Conservation (phyloP, 2,797 vertebrate genomes). For the Masticophis lateralis region DNA sequence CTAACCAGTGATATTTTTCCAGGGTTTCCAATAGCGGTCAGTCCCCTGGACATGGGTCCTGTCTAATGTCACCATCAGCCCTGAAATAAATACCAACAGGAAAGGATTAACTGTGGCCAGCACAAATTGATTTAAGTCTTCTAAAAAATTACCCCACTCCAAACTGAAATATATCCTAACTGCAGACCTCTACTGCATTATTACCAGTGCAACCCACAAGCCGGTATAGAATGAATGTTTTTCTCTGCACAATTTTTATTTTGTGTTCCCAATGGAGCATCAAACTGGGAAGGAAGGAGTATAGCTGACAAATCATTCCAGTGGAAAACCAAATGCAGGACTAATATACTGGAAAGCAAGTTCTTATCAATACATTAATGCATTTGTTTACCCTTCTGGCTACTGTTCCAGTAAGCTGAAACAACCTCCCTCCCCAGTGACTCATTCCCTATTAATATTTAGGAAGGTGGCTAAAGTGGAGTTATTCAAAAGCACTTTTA, state of each 20-base stretch:
- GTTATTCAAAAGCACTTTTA: background rate
- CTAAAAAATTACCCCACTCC: background rate
- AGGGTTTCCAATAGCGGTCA: background rate
- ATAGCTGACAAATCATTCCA: background rate
- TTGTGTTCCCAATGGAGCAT: background rate
- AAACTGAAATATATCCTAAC: background rate
- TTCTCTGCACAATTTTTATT: background rate
- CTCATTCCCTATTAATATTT: background rate
- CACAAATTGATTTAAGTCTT: background rate
- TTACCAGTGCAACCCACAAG: background rate
- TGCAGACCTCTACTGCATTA: background rate
- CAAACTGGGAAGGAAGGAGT: background rate
- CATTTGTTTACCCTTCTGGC: background rate
- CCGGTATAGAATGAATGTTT: background rate
- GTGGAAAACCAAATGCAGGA: background rate
- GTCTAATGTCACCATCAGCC: background rate
- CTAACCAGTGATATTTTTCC: too few species aligned
- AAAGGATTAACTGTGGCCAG: background rate
- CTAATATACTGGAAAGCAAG: background rate
- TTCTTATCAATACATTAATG: background rate
- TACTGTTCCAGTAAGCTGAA: background rate
- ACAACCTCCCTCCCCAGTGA: background rate
- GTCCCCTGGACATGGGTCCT: background rate
- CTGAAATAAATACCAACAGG: background rate
- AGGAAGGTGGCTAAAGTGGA: background rate